Evolutionary conservation across 2,888 invertebrate species (phyloP).

Genomic region (Euplagia quadripunctaria): DNA sequence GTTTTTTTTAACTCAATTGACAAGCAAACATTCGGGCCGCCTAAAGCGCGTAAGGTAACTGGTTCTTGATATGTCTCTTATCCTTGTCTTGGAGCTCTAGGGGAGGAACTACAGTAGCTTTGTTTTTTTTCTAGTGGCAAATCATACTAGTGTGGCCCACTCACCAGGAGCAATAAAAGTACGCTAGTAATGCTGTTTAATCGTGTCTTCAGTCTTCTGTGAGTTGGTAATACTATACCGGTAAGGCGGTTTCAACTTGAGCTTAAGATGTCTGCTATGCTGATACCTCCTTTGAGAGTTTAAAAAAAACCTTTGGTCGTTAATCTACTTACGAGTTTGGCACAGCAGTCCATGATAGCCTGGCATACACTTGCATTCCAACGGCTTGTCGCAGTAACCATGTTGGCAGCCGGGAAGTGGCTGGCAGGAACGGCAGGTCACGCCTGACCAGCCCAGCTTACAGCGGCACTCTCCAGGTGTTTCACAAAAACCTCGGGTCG

Average conservation of each 20-base stretch:
- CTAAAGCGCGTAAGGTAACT: too few relatives aligned
- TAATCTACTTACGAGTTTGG: constrained; percentile 91
- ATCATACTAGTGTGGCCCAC: too few relatives aligned
- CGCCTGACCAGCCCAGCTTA: constrained; percentile 96
- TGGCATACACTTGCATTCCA: constrained; percentile 96
- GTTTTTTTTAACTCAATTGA: background rate
- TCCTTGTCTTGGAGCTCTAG: too few relatives aligned
- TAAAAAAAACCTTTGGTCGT: background rate
- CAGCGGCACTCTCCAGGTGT: constrained; percentile 96
- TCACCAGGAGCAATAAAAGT: too few relatives aligned
- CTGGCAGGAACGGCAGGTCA: constrained; percentile 94
- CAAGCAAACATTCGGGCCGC: background rate
- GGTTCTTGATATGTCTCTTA: too few relatives aligned
- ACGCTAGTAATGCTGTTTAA: too few relatives aligned
- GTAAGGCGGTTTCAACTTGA: too few relatives aligned
- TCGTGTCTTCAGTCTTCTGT: too few relatives aligned
- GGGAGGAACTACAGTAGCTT: too few relatives aligned
- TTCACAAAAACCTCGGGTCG: constrained; percentile 95
- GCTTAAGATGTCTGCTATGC: too few relatives aligned
- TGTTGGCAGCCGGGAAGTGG: constrained; percentile 96
- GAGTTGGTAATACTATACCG: too few relatives aligned
- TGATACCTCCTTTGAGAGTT: background rate
- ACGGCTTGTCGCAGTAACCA: constrained; percentile 95
- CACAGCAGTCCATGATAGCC: constrained; percentile 97
- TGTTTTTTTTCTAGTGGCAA: too few relatives aligned